Conservation (phyloP, 2,113 vertebrate genomes). For the Gymnorhina tibicen region DNA sequence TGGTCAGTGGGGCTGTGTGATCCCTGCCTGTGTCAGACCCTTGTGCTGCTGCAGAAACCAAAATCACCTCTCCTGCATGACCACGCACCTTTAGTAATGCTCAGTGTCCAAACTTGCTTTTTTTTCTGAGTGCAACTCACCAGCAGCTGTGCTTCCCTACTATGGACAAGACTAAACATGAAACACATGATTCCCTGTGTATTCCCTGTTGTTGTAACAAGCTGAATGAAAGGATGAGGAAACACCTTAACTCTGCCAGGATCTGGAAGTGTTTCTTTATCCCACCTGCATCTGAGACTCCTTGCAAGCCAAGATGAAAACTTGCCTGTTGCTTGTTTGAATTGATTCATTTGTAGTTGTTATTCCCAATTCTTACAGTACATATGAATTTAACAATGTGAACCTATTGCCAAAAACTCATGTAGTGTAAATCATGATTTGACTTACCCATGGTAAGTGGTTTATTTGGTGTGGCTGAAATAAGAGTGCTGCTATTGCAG, state of each 20-base stretch:
- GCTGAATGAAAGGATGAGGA: neutral
- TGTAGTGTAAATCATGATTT: neutral
- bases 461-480: neutral
- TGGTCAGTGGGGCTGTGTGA: constrained; percentile 15
- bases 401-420: neutral
- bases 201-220: neutral
- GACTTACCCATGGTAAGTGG: neutral
- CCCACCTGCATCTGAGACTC: neutral
- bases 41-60: neutral
- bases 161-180: constrained; percentile 8
- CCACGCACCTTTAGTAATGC: neutral
- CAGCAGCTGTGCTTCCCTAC: constrained; percentile 4
- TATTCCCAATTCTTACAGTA: neutral
- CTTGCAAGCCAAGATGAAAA: neutral
- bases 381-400: neutral
- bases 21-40: neutral
- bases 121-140: neutral
- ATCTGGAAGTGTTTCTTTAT: neutral
- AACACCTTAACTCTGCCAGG: neutral
- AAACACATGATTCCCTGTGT: neutral
- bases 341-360: neutral
- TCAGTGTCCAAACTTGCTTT: neutral
- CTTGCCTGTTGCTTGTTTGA: neutral
- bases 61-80: neutral
- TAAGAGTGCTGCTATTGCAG: neutral